These are phyloP conservation scores for Spodoptera exigua DNA, from an alignment of 2,888 invertebrate species.

Conservation along the genomic window DNA sequence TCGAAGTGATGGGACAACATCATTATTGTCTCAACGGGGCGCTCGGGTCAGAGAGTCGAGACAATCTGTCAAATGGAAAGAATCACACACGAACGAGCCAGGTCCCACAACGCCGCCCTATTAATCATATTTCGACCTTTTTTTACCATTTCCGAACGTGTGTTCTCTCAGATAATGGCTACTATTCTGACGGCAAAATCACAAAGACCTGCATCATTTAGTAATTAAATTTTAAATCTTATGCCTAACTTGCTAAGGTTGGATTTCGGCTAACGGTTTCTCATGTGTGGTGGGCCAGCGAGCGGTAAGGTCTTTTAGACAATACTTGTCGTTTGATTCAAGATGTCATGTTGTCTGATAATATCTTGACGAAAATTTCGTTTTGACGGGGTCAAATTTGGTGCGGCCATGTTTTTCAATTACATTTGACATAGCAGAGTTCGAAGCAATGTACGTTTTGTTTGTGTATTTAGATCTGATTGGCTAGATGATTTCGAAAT, in stretches of 20 bases:
- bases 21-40: conserved; percentile 85
- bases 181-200: conserved; percentile 77
- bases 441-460: conserved; percentile 63
- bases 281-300: conserved; percentile 59
- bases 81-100: conserved; percentile 83
- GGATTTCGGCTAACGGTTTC: conserved; percentile 31
- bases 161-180: conserved; percentile 86
- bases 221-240: conserved; percentile 48
- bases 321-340: conserved; percentile 86
- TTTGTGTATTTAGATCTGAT: conserved; percentile 76
- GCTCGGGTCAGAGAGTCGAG: conserved; percentile 87
- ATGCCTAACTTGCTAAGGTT: conserved; percentile 49
- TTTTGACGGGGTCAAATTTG: conserved; percentile 84
- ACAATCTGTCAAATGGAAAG: conserved; percentile 89
- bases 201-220: conserved; percentile 57
- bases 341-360: conserved; percentile 85
- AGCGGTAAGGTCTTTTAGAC: conserved; percentile 78
- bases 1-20: conserved; percentile 71
- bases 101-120: conserved; percentile 82
- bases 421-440: conserved; percentile 82
- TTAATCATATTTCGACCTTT: conserved; percentile 88
- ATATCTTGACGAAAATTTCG: conserved; percentile 85
- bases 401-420: conserved; percentile 81
- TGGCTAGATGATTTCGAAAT: conserved; percentile 67
- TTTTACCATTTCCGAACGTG: conserved; percentile 86